Evolutionary conservation across 1,140 invertebrate species (phyloP).

Genomic region (Megalonaias nervosa): DNA sequence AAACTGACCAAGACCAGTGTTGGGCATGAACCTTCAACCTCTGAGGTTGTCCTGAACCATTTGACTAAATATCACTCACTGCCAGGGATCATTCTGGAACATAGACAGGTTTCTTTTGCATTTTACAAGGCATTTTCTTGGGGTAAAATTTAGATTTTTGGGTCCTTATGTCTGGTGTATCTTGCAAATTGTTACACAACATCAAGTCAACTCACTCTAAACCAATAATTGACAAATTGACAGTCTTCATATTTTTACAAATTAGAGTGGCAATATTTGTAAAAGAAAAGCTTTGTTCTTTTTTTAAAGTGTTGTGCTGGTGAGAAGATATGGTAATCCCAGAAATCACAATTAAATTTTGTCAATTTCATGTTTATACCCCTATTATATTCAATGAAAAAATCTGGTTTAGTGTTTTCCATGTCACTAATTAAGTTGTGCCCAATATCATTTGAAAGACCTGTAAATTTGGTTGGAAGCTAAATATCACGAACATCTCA

Average conservation of each 20-base stretch:
- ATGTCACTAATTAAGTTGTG: too few species aligned
- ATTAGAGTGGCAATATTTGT: background rate
- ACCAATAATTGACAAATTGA: background rate
- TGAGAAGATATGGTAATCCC: too few species aligned
- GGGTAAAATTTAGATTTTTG: background rate
- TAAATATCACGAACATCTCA: too few species aligned
- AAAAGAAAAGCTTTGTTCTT: too few species aligned
- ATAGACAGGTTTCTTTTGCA: conserved; percentile 46
- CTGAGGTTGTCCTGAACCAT: conserved; percentile 73
- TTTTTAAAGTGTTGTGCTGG: too few species aligned
- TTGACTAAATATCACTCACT: conserved; percentile 73
- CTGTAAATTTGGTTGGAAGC: too few species aligned
- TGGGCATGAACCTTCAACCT: conserved; percentile 74
- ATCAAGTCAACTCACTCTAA: background rate
- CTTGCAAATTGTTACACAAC: background rate
- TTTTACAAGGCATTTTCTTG: background rate
- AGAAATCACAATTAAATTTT: too few species aligned
- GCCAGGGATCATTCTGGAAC: conserved; percentile 74
- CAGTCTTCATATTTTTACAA: background rate
- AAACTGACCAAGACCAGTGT: conserved; percentile 72
- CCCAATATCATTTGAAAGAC: too few species aligned
- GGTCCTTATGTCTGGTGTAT: background rate
- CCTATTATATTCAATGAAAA: too few species aligned
- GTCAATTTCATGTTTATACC: too few species aligned
- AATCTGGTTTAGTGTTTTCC: too few species aligned